These are phyloP conservation scores for Orthonevra nobilis DNA, from an alignment of 2,888 invertebrate species.

Conservation along the genomic window DNA sequence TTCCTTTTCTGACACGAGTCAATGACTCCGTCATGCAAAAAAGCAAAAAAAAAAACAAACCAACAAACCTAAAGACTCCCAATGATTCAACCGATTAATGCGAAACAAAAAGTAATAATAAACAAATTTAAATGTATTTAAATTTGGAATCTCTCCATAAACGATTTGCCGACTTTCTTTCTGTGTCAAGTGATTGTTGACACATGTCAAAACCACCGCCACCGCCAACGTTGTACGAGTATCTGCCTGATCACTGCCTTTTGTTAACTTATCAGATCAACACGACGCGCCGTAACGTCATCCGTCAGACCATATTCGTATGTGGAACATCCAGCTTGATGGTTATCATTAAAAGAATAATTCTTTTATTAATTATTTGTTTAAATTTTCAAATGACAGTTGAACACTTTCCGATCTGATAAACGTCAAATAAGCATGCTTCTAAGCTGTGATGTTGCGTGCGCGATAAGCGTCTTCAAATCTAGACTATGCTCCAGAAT, in stretches of 20 bases:
- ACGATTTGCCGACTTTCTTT: slow-evolving; percentile 27
- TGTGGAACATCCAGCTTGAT: too few species aligned
- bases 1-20: slow-evolving; percentile 8
- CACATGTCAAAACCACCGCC: slow-evolving; percentile 1
- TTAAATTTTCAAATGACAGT: slow-evolving; percentile 1
- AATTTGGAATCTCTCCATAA: slow-evolving; percentile 30
- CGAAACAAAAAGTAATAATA: too few species aligned
- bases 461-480: neutral
- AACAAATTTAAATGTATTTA: too few species aligned
- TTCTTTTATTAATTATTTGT: neutral
- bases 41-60: neutral
- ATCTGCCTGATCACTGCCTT: slow-evolving; percentile 16
- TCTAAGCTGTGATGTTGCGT: slow-evolving; percentile 8
- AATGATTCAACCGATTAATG: too few species aligned
- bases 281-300: neutral
- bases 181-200: slow-evolving; percentile 22
- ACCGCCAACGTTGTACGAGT: too few species aligned
- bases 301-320: neutral
- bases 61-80: too few species aligned
- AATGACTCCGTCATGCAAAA: slow-evolving; percentile 5
- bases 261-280: slow-evolving; percentile 11
- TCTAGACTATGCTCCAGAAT: slow-evolving; percentile 1
- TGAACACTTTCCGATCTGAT: slow-evolving; percentile 11
- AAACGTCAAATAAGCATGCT: slow-evolving; percentile 1
- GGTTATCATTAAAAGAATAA: neutral